phyloP scores from a whole-genome alignment of 2,888 invertebrate species.

The Galeruca laticollis region DNA sequence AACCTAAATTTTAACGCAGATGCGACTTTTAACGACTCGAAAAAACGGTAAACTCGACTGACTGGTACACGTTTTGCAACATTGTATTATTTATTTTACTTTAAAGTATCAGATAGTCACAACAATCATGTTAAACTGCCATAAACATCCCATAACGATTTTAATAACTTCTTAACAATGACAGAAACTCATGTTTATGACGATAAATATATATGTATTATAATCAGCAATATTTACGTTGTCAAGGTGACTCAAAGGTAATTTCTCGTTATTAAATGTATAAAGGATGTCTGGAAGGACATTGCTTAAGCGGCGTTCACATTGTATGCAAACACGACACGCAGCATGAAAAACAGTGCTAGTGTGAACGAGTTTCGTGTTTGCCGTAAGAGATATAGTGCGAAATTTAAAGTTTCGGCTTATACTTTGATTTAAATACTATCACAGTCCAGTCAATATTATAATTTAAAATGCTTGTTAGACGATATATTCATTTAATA shows the following conservation, averaged over 20 bases:
- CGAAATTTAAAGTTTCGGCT: no score
- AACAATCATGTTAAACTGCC: conserved; percentile 16
- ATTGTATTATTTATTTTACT: conserved; percentile 16
- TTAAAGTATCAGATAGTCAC: conserved; percentile 20
- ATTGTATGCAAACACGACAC: no score
- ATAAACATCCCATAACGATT: conserved; percentile 19
- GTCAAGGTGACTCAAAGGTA: not conserved
- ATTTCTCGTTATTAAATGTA: not conserved
- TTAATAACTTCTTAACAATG: conserved; percentile 8
- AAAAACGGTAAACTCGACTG: not conserved
- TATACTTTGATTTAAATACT: no score
- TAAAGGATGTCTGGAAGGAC: not conserved
- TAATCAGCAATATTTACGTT: not conserved
- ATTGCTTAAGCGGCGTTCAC: not conserved
- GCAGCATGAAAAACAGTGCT: no score
- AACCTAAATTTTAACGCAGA: not conserved
- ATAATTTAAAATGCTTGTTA: no score
- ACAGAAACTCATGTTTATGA: not conserved
- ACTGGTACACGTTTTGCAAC: not conserved
- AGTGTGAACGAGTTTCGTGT: no score
- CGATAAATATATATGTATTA: not conserved
- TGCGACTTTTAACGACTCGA: not conserved
- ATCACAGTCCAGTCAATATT: no score
- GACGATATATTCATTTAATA: no score
- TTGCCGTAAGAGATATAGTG: no score